Percentiles rank a stretch among this genome's conserved stretches.
Evolutionary conservation across 2,113 vertebrate genomes (phyloP).

Genomic region (Chaenogobius annularis): DNA sequence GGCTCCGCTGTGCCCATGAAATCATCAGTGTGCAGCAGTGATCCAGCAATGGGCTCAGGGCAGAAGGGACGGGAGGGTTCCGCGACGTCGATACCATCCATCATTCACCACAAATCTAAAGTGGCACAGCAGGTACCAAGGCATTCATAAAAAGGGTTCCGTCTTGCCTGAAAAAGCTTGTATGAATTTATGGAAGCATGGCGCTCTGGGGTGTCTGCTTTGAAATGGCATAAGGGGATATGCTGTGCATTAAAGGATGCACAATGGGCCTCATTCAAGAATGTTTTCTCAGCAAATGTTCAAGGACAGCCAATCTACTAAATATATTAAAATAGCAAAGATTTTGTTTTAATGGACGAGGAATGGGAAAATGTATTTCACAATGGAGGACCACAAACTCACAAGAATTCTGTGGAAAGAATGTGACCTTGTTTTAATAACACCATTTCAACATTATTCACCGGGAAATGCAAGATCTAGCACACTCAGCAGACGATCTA

Average conservation of each 20-base stretch:
- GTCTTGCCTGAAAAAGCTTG: constrained; percentile 5
- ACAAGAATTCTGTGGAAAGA: too few relatives aligned
- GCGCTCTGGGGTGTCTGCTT: background rate
- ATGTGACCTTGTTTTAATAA: too few relatives aligned
- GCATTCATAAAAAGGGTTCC: background rate
- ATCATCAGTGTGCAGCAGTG: constrained; percentile 50
- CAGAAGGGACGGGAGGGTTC: constrained; percentile 35
- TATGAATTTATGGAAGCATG: background rate
- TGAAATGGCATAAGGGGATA: background rate
- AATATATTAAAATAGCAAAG: too few relatives aligned
- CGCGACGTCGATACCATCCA: constrained; percentile 42
- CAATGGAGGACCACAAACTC: too few relatives aligned
- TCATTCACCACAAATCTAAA: constrained; percentile 58
- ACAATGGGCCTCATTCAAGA: too few relatives aligned
- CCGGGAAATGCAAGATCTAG: too few relatives aligned
- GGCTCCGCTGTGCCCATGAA: constrained; percentile 61
- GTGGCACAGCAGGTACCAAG: constrained; percentile 8
- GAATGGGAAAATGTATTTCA: too few relatives aligned
- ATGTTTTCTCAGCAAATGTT: too few relatives aligned
- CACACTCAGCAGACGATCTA: too few relatives aligned
- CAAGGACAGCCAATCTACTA: too few relatives aligned
- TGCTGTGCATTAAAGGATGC: background rate
- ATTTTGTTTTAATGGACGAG: too few relatives aligned
- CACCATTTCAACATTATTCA: too few relatives aligned
- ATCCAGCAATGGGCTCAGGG: constrained; percentile 62